Conservation (phyloP, 2,888 invertebrate species). For the Miltochrista miniata region DNA sequence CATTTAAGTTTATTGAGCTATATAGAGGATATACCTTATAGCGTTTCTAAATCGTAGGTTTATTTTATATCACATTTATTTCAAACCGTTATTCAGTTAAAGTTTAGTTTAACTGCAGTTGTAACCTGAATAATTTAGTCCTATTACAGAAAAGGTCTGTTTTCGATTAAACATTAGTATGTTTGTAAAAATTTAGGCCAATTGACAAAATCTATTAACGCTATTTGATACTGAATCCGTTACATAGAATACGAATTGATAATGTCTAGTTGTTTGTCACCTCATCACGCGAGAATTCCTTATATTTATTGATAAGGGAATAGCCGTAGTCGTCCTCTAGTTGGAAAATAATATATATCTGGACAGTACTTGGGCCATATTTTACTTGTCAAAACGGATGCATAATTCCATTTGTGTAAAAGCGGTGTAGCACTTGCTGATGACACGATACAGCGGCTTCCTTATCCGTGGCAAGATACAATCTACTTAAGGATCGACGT, state of each 20-base stretch:
- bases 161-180: too few relatives aligned
- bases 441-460: slow-evolving; percentile 69
- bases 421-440: slow-evolving; percentile 51
- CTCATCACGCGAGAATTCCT: too few relatives aligned
- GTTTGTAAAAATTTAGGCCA: too few relatives aligned
- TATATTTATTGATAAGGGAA: too few relatives aligned
- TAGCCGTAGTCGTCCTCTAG: too few relatives aligned
- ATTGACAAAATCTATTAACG: too few relatives aligned
- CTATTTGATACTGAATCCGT: too few relatives aligned
- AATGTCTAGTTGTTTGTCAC: too few relatives aligned
- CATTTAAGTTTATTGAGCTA: slow-evolving; percentile 33
- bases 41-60: slow-evolving; percentile 19
- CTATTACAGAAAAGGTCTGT: too few relatives aligned
- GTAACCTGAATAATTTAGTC: not conserved
- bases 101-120: not conserved
- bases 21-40: slow-evolving; percentile 7
- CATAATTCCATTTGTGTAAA: slow-evolving; percentile 26
- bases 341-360: too few relatives aligned
- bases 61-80: slow-evolving; percentile 8
- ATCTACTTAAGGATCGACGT: slow-evolving; percentile 61
- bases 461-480: slow-evolving; percentile 74
- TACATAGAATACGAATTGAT: too few relatives aligned
- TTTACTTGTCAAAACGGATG: not conserved
- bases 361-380: not conserved
- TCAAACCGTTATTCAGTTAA: not conserved